Evolutionary conservation across 1,140 invertebrate species (phyloP).

Genomic region (Ceratoteleas bidentatus): DNA sequence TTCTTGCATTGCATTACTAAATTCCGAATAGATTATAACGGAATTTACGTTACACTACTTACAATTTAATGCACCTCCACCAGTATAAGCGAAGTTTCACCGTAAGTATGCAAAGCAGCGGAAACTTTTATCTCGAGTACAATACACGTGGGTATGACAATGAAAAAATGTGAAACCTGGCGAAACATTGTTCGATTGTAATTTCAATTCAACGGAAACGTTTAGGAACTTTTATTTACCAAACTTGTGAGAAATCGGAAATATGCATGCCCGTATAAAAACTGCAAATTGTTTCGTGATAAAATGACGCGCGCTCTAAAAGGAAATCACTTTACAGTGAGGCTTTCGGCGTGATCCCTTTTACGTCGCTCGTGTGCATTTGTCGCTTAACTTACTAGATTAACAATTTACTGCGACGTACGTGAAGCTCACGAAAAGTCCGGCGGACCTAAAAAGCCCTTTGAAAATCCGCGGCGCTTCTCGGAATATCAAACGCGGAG

Average conservation of each 20-base stretch:
- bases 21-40: too few species aligned
- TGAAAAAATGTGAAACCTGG: background rate
- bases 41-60: too few species aligned
- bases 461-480: constrained; percentile 2
- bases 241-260: too few species aligned
- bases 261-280: too few species aligned
- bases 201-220: background rate
- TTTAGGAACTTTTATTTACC: background rate
- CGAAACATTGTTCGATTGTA: background rate
- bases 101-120: background rate
- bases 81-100: background rate
- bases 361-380: background rate
- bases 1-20: too few species aligned
- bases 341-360: background rate
- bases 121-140: background rate
- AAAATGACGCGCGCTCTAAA: background rate
- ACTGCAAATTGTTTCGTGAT: background rate
- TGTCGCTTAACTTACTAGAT: background rate
- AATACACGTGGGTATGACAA: background rate
- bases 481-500: constrained; percentile 5
- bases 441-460: background rate
- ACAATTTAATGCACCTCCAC: too few species aligned
- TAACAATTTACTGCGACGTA: background rate
- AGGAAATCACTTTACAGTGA: background rate
- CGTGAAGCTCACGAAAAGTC: background rate